Evolutionary conservation across 37 sponge, comb jelly and placozoan genomes (phyloP), one percentile per base, ranked within the genome.

Genomic region (Ianthella basta): DNA sequence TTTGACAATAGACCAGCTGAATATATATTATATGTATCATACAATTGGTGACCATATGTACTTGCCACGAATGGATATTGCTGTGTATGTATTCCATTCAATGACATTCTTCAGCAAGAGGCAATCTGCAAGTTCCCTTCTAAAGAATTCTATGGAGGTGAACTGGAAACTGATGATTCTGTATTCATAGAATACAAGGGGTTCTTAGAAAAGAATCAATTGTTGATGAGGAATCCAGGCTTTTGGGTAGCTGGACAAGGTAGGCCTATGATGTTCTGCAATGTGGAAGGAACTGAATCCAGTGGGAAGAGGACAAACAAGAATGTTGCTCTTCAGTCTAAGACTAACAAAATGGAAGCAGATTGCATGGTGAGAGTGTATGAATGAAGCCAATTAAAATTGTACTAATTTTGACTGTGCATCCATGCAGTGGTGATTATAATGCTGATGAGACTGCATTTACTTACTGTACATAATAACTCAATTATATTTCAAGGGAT

Each of bases 101-200:
- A 59, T 25, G 0, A 30, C 66, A 41, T 35, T 41, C 72, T 86
- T 19, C 72, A 93, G 93, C 93, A 93, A 74, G 61, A 80, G 23
- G 87, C 29, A 38, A 89, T 93, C 27, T 90, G 90, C 66, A 56
- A 39, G 10, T 87, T 89, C 61, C 90, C 91, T 23, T 93, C 93
- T 10, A 37, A 87, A 19, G 36, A 82, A 24, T 93, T 93, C 70
- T 93, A 93, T 82, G 72, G 72, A 20, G 79, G 80, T 12, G 10
- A 82, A 59, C 80, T 93, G 18, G 30, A 63, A 40, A 73, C 93
- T 63, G 93, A 84, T 33, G 20, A 36, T 12, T 80, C 81, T 50
- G 88, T 92, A 30, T 39, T 36, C 1, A 36, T 4, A 50, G 78
- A 24, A 16, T 75, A 75, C 10, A 50, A 41, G 27, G 65, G 41